Evolutionary conservation across 2,797 vertebrate genomes (phyloP).

Genomic region (Neomorphus geoffroyi): DNA sequence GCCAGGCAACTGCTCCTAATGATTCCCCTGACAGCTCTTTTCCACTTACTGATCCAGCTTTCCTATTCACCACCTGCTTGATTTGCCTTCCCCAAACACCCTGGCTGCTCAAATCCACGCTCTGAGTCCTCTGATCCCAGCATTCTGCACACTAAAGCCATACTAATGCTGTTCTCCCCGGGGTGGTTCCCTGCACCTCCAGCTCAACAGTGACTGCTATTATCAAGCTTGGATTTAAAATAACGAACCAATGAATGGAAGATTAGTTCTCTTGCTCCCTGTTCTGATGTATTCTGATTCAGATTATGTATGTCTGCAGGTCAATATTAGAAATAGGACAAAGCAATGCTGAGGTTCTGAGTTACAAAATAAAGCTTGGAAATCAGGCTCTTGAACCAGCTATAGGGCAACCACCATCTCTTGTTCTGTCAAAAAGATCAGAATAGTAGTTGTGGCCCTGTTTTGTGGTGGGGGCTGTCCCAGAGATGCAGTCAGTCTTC

Average conservation of each 20-base stretch:
- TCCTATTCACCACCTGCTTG: slow-evolving; percentile 56
- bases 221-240: neutral
- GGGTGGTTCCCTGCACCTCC: neutral
- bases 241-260: neutral
- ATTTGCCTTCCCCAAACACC: slow-evolving; percentile 21
- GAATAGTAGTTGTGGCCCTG: neutral
- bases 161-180: neutral
- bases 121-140: neutral
- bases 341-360: neutral
- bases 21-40: slow-evolving; percentile 46
- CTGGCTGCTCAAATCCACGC: neutral
- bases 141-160: neutral
- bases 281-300: neutral
- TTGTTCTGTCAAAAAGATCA: neutral
- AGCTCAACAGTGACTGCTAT: neutral
- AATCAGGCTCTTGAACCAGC: neutral
- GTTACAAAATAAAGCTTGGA: neutral
- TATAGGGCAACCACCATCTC: neutral
- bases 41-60: slow-evolving; percentile 35
- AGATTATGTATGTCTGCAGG: neutral
- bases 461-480: neutral
- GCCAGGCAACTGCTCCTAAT: slow-evolving; percentile 45
- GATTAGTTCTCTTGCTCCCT: neutral
- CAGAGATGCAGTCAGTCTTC: neutral
- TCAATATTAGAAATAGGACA: neutral